phyloP scores from a whole-genome alignment of 2,113 vertebrate genomes.

The Sinosuthora webbiana region DNA sequence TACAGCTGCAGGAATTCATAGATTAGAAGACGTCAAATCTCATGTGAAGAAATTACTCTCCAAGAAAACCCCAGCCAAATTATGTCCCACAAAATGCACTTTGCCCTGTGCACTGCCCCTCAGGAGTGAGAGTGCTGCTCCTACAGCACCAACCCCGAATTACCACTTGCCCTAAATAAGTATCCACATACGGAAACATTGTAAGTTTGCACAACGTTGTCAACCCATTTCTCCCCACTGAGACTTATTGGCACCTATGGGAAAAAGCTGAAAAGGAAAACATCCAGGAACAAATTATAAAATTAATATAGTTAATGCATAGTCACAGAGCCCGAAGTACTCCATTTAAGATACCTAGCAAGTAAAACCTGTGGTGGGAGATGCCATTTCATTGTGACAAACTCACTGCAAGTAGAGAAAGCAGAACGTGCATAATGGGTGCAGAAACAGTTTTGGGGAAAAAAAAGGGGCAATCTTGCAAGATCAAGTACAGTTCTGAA shows the following conservation, averaged over 20 bases:
- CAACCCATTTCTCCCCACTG: background rate
- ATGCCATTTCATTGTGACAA: background rate
- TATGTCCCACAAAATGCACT: background rate
- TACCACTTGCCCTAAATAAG: background rate
- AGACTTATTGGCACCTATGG: background rate
- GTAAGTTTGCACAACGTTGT: accelerated
- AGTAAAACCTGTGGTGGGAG: background rate
- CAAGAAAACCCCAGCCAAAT: background rate
- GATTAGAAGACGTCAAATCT: background rate
- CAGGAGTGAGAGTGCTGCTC: background rate
- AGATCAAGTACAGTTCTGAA: background rate
- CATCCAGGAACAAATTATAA: background rate
- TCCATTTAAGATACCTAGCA: background rate
- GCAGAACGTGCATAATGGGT: background rate
- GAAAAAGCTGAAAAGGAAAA: background rate
- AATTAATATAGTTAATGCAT: background rate
- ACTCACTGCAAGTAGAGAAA: background rate
- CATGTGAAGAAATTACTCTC: background rate
- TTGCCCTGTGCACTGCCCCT: background rate
- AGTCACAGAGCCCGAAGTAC: background rate
- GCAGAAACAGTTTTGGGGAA: background rate
- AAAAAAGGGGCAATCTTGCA: background rate
- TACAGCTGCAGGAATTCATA: background rate
- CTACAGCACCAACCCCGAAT: background rate
- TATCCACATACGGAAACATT: background rate